These are phyloP conservation scores for Centroberyx gerrardi DNA, from an alignment of 2,797 vertebrate genomes.

Conservation along the genomic window DNA sequence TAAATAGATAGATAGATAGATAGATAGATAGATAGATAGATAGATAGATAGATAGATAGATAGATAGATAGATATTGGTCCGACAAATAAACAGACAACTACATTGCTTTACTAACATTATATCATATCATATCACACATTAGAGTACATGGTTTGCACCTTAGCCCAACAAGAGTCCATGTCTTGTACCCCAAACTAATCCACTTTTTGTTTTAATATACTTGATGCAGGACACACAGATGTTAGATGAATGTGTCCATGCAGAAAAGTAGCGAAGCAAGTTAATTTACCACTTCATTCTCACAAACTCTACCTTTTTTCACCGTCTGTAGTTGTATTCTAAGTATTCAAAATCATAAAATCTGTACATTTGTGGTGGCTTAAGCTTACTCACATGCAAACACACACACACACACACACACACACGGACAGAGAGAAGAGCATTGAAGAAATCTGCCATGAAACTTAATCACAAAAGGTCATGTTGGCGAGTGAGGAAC, in stretches of 20 bases:
- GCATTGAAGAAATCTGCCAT: slow-evolving; percentile 88
- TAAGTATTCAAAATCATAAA: slow-evolving; percentile 45
- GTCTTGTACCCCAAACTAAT: too few relatives aligned
- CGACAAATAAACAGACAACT: too few relatives aligned
- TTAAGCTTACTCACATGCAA: slow-evolving; percentile 85
- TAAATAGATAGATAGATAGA: too few relatives aligned
- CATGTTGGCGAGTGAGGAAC: slow-evolving; percentile 93
- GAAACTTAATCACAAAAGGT: slow-evolving; percentile 99
- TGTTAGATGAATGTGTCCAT: too few relatives aligned
- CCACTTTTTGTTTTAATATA: too few relatives aligned
- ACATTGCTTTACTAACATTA: too few relatives aligned
- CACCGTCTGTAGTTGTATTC: slow-evolving; percentile 41
- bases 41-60: too few relatives aligned
- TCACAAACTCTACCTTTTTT: slow-evolving; percentile 27
- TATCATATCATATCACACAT: background rate
- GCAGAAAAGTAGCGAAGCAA: too few relatives aligned
- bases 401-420: slow-evolving; percentile 33
- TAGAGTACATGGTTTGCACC: too few relatives aligned
- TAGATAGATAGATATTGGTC: too few relatives aligned
- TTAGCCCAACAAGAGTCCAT: background rate
- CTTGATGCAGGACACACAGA: too few relatives aligned
- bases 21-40: too few relatives aligned
- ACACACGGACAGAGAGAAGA: slow-evolving; percentile 56
- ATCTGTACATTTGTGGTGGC: slow-evolving; percentile 76
- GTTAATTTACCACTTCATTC: slow-evolving; percentile 13